A percentile compares a stretch with the other conserved stretches of the same genome.
Conservation (phyloP, 2,113 vertebrate species). For the Leiothrix lutea region DNA sequence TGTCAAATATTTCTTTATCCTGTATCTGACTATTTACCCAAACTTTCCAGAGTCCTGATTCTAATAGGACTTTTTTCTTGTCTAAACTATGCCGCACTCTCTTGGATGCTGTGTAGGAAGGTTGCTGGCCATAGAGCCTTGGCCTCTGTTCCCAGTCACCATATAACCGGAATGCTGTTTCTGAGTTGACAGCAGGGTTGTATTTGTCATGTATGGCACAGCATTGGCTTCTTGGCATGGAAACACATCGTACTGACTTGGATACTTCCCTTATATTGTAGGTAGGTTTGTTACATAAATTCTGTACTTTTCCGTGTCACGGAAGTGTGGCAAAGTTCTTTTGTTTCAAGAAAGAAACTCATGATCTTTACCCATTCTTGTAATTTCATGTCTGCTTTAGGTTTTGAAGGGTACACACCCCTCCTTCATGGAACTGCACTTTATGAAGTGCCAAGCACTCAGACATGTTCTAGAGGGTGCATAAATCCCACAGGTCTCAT, state of each 20-base stretch:
- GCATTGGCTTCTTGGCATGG: not conserved
- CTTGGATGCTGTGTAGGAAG: not conserved
- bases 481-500: not conserved
- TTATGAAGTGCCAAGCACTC: not conserved
- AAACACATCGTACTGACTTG: not conserved
- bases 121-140: not conserved
- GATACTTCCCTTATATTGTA: not conserved
- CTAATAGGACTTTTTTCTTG: not conserved
- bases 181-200: not conserved
- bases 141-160: not conserved
- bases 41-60: not conserved
- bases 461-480: not conserved
- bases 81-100: not conserved
- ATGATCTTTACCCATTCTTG: not conserved
- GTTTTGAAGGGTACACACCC: not conserved
- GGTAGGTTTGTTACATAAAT: not conserved
- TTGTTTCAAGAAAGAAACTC: not conserved
- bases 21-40: not conserved
- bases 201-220: not conserved
- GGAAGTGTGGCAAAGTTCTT: not conserved
- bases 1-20: not conserved
- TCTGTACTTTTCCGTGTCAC: not conserved
- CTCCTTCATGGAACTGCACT: not conserved
- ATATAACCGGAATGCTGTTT: not conserved
- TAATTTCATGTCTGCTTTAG: not conserved